phyloP scores from a whole-genome alignment of 2,888 invertebrate species.

The Plagodis pulveraria region DNA sequence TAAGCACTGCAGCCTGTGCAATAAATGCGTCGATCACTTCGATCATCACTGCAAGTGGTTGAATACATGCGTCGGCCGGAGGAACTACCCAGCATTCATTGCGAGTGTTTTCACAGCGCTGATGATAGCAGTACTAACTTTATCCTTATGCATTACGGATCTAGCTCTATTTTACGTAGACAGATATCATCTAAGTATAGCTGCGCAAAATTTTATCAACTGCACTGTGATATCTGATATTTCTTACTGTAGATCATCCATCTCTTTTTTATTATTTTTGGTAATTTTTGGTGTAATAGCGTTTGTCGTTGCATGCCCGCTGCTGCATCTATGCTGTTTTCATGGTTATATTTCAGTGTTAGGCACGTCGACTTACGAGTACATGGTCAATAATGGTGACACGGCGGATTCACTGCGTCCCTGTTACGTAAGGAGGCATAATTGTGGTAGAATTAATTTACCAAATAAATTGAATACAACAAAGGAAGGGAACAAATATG shows the following conservation, averaged over 20 bases:
- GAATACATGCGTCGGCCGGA: constrained; percentile 97
- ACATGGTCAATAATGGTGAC: constrained; percentile 82
- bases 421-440: constrained; percentile 43
- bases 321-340: constrained; percentile 94
- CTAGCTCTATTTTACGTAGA: constrained; percentile 87
- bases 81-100: constrained; percentile 95
- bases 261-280: constrained; percentile 68
- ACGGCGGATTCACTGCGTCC: constrained; percentile 48
- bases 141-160: constrained; percentile 89
- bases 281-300: constrained; percentile 88
- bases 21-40: constrained; percentile 97
- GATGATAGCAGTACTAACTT: constrained; percentile 88
- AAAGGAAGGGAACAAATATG: constrained; percentile 34
- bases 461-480: constrained; percentile 32
- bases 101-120: constrained; percentile 92
- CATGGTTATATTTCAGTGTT: constrained; percentile 94
- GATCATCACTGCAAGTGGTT: constrained; percentile 99
- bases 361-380: constrained; percentile 96
- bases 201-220: constrained; percentile 74
- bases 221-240: constrained; percentile 53
- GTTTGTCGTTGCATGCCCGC: constrained; percentile 90
- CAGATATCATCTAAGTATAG: constrained; percentile 85
- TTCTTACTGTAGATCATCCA: constrained; percentile 62
- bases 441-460: constrained; percentile 50
- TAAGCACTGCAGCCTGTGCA: constrained; percentile 98